These are phyloP conservation scores for Drosophila buzzatii DNA, from an alignment of 2,888 invertebrate species.

Conservation along the genomic window DNA sequence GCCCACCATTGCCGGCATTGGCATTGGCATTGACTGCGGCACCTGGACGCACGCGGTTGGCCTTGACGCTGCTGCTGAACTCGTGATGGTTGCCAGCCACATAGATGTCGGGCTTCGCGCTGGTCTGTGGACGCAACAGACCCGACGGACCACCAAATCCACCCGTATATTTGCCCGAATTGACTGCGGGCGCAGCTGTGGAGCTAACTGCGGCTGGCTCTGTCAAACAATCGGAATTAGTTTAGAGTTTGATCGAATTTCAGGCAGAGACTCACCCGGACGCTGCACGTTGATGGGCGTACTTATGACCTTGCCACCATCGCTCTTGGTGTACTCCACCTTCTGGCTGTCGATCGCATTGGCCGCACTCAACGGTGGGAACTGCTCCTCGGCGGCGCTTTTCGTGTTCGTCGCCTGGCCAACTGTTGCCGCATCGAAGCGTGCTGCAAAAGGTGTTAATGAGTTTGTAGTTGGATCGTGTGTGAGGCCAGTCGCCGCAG, in stretches of 20 bases:
- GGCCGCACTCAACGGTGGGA: constrained; percentile 58
- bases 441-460: constrained; percentile 82
- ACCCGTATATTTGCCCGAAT: constrained; percentile 80
- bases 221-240: constrained; percentile 1
- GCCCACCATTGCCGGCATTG: constrained; percentile 41
- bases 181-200: constrained; percentile 11
- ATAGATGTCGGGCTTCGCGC: constrained; percentile 53
- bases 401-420: constrained; percentile 9
- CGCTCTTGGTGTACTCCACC: constrained; percentile 83
- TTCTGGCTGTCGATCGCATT: constrained; percentile 53
- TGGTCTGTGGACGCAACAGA: constrained; percentile 47
- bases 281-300: constrained; percentile 65
- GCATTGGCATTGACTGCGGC: background rate
- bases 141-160: constrained; percentile 78
- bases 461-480: constrained; percentile 72
- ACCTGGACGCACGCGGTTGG: constrained; percentile 37
- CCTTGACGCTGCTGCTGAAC: constrained; percentile 37
- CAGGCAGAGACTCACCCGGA: constrained; percentile 59
- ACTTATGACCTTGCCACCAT: constrained; percentile 83
- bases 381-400: constrained; percentile 48
- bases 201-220: constrained; percentile 25
- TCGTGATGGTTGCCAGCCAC: constrained; percentile 67
- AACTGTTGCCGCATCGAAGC: constrained; percentile 60
- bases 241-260: background rate
- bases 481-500: constrained; percentile 24